Conservation (phyloP, 1,140 invertebrate species). For the Papilio xuthus region DNA sequence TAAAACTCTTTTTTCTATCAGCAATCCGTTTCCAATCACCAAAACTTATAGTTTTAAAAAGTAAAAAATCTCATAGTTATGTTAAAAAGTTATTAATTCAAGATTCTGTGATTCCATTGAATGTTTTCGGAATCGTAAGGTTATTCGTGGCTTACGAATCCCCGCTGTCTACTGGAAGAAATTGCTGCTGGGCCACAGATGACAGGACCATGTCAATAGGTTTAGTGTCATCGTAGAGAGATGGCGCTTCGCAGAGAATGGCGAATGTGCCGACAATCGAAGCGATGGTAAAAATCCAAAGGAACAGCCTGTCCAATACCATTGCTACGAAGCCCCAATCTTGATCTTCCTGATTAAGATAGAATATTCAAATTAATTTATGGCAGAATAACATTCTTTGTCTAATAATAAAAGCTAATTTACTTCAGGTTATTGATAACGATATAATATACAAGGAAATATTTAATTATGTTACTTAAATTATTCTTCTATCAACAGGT, state of each 20-base stretch:
- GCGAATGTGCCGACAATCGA: conserved; percentile 94
- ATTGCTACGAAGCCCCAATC: conserved; percentile 99
- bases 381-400: too few relatives aligned
- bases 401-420: too few relatives aligned
- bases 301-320: conserved; percentile 98
- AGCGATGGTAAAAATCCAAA: conserved; percentile 97
- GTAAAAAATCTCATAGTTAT: too few relatives aligned
- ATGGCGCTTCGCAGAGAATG: conserved; percentile 94
- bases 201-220: conserved; percentile 94
- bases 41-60: too few relatives aligned
- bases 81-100: neutral
- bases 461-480: too few relatives aligned
- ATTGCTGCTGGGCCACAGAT: conserved; percentile 90
- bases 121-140: neutral
- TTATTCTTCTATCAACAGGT: too few relatives aligned
- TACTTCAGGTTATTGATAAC: too few relatives aligned
- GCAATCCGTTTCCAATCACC: too few relatives aligned
- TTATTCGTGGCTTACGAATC: conserved; percentile 55
- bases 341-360: conserved; percentile 90
- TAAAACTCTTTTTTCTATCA: too few relatives aligned
- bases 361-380: conserved; percentile 12
- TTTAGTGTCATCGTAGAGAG: conserved; percentile 93
- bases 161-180: conserved; percentile 82
- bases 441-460: too few relatives aligned
- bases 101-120: neutral